Conservation (phyloP, 2,797 vertebrate species). For the Nasua narica region DNA sequence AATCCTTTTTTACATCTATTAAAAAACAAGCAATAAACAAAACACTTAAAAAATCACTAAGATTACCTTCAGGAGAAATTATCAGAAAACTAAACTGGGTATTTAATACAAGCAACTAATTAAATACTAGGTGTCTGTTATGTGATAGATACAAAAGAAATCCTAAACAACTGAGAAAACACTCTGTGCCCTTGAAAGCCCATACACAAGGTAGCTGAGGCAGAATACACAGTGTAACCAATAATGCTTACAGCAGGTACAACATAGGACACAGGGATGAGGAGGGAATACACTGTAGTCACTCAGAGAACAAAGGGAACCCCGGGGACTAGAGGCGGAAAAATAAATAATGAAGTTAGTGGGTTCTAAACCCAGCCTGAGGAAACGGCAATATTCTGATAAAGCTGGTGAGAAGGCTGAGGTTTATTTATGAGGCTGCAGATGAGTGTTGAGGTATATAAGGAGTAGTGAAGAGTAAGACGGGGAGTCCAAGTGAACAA, state of each 20-base stretch:
- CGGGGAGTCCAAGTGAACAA: not conserved
- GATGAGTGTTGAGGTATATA: not conserved
- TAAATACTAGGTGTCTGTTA: not conserved
- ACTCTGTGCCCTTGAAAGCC: not conserved
- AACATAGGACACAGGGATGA: not conserved
- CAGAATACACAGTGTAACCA: not conserved
- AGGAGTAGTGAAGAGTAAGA: not conserved
- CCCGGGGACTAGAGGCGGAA: not conserved
- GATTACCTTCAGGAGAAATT: conserved; percentile 17
- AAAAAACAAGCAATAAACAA: conserved; percentile 58
- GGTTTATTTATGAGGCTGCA: not conserved
- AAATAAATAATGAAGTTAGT: not conserved
- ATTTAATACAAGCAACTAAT: conserved; percentile 29
- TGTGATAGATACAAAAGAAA: not conserved
- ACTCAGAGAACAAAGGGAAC: not conserved
- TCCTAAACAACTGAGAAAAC: not conserved
- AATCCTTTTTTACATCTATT: conserved; percentile 98
- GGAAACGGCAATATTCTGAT: not conserved
- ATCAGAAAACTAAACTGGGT: not conserved
- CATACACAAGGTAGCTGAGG: not conserved
- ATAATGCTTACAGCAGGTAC: not conserved
- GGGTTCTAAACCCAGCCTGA: not conserved
- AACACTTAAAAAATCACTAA: conserved; percentile 33
- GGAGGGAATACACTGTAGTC: not conserved
- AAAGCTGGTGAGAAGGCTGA: not conserved